phyloP scores from a whole-genome alignment of 2,888 invertebrate genomes.

The Yponomeuta sedellus region DNA sequence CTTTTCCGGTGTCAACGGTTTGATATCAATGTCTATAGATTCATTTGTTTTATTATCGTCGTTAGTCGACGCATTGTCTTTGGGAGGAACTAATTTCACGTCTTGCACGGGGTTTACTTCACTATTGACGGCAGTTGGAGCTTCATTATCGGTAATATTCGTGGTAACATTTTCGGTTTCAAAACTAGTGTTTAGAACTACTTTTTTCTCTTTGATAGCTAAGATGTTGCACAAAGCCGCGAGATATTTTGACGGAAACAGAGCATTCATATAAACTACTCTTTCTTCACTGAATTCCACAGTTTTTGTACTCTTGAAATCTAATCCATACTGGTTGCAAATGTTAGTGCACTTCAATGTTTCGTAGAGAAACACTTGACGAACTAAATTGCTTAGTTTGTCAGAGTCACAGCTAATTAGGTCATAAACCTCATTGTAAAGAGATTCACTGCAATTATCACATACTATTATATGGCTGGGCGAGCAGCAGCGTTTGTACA shows the following conservation, averaged over 20 bases:
- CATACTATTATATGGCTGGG: conserved; percentile 85
- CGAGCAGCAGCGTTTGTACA: conserved; percentile 79
- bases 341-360: conserved; percentile 79
- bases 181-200: conserved; percentile 79
- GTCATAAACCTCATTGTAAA: conserved; percentile 83
- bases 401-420: conserved; percentile 82
- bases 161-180: conserved; percentile 71
- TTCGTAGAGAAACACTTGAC: conserved; percentile 76
- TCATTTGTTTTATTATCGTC: conserved; percentile 51
- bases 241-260: conserved; percentile 81
- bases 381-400: conserved; percentile 78
- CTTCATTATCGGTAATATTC: conserved; percentile 60
- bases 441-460: conserved; percentile 82
- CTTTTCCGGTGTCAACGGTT: conserved; percentile 35
- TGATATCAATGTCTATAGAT: conserved; percentile 46
- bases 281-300: conserved; percentile 67
- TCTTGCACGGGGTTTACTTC: conserved; percentile 56
- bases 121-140: conserved; percentile 43
- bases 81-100: conserved; percentile 49
- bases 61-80: conserved; percentile 46
- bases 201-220: conserved; percentile 80
- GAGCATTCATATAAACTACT: conserved; percentile 77
- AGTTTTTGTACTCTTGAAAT: conserved; percentile 76
- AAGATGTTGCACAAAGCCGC: conserved; percentile 87
- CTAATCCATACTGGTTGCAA: conserved; percentile 78